Conservation (phyloP, 2,888 invertebrate genomes). For the Limnephilus marmoratus region DNA sequence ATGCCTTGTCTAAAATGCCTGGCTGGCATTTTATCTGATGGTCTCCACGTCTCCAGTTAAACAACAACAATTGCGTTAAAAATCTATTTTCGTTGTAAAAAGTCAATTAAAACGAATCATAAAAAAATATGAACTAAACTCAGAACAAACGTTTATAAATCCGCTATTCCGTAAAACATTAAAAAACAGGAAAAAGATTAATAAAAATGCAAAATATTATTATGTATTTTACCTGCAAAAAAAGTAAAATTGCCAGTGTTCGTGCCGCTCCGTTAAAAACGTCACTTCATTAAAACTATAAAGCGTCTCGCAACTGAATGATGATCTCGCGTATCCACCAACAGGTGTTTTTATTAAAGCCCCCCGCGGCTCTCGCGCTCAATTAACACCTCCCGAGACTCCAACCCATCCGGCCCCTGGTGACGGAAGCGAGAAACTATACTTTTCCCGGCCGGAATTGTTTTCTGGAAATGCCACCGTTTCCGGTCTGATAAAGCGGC, state of each 20-base stretch:
- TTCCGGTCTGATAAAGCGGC: slow-evolving; percentile 20
- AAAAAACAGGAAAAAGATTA: neutral
- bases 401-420: slow-evolving; percentile 18
- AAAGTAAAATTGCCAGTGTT: neutral
- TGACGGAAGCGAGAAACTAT: slow-evolving; percentile 31
- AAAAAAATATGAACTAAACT: neutral
- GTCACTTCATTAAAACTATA: slow-evolving; percentile 2
- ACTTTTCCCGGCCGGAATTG: slow-evolving; percentile 25
- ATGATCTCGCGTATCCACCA: slow-evolving; percentile 12
- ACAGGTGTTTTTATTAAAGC: slow-evolving; percentile 52
- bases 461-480: slow-evolving; percentile 37
- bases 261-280: neutral
- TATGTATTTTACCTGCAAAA: neutral
- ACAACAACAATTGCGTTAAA: no score
- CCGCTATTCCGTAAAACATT: neutral
- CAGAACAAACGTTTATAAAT: neutral
- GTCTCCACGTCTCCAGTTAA: no score
- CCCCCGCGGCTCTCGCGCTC: slow-evolving; percentile 39
- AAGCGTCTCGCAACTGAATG: neutral
- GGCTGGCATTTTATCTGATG: no score
- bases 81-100: no score
- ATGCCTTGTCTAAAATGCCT: no score
- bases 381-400: slow-evolving; percentile 48
- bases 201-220: neutral
- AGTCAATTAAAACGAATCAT: no score